These are phyloP conservation scores for Cercopithecus mona DNA, from an alignment of 2,113 vertebrate species.

Conservation along the genomic window DNA sequence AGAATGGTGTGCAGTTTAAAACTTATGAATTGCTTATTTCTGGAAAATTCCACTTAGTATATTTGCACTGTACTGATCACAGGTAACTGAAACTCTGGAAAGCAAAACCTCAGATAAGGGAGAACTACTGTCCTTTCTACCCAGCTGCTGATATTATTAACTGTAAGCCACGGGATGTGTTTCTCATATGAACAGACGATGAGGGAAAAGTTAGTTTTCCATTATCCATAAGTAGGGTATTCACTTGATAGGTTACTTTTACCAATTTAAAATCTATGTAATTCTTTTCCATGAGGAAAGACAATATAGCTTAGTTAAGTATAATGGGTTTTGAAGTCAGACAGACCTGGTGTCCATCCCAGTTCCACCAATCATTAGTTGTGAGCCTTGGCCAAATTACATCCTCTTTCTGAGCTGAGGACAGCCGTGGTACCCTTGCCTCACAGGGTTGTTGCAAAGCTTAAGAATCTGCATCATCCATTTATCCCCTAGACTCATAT, in stretches of 20 bases:
- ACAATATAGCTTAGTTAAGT: background rate
- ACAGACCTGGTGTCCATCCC: background rate
- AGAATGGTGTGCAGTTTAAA: background rate
- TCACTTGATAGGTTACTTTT: background rate
- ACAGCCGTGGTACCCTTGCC: background rate
- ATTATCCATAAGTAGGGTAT: background rate
- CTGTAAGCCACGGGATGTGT: background rate
- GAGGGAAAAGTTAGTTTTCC: background rate
- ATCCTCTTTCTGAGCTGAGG: background rate
- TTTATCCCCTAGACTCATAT: background rate
- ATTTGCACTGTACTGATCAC: background rate
- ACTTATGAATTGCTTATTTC: background rate
- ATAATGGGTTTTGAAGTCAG: background rate
- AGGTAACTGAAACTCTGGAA: background rate
- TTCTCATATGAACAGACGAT: background rate
- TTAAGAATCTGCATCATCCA: background rate
- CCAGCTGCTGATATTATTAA: background rate
- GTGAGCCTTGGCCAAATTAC: background rate
- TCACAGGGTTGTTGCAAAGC: background rate
- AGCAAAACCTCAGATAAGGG: background rate
- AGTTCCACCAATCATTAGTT: background rate
- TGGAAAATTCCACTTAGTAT: background rate
- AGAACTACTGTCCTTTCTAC: background rate
- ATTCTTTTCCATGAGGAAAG: background rate
- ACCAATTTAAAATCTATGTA: background rate